These are phyloP conservation scores for Sitta europaea DNA, from an alignment of 2,113 vertebrate genomes.

Conservation along the genomic window DNA sequence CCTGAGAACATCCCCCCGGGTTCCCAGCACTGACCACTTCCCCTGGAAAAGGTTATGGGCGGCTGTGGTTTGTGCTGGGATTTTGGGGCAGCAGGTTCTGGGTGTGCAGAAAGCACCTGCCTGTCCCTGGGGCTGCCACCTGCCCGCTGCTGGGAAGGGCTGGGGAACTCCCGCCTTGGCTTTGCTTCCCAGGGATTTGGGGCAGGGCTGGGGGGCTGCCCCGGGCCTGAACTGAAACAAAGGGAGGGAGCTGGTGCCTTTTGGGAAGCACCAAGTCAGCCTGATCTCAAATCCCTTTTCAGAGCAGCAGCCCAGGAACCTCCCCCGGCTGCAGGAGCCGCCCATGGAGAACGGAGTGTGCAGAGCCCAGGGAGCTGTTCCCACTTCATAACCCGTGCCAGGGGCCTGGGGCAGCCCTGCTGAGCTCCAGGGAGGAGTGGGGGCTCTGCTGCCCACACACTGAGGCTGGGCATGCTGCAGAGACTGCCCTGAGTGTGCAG, in stretches of 20 bases:
- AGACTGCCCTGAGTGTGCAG: fast-evolving
- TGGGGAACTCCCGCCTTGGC: background rate
- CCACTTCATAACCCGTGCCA: fast-evolving
- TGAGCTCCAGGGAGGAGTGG: background rate
- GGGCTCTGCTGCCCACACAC: fast-evolving
- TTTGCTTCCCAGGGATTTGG: background rate
- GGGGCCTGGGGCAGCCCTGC: background rate
- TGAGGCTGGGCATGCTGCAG: fast-evolving
- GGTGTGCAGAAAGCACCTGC: background rate
- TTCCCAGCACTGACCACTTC: background rate
- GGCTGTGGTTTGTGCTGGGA: background rate
- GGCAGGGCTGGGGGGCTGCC: background rate
- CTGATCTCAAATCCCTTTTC: background rate
- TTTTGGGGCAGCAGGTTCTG: background rate
- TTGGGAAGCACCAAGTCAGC: constrained; percentile 13
- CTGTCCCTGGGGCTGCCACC: background rate
- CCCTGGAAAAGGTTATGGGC: background rate
- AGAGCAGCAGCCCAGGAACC: background rate
- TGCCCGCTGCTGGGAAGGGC: background rate
- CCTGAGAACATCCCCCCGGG: background rate
- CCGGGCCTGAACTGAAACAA: background rate
- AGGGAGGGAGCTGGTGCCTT: background rate
- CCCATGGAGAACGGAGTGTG: fast-evolving
- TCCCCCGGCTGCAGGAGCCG: background rate
- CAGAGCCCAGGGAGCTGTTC: background rate